phyloP scores from a whole-genome alignment of 1,140 invertebrate species.

The Trinorchestia longiramus region DNA sequence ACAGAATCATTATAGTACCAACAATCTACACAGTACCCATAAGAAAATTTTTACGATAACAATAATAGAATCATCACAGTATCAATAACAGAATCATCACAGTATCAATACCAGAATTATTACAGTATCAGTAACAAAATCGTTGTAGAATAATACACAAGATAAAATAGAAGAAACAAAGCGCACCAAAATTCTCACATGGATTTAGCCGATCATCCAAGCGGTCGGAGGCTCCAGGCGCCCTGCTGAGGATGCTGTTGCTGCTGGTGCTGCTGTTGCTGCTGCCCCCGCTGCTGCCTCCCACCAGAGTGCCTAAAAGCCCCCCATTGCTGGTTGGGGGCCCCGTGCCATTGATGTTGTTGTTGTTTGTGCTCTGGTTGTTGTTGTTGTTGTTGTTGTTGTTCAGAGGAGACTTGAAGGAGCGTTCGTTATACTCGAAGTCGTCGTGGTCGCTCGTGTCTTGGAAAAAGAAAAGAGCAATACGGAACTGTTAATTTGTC shows the following conservation, averaged over 20 bases:
- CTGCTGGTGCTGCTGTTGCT: conserved; percentile 63
- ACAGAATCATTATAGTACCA: too few species aligned
- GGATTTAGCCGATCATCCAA: conserved; percentile 64
- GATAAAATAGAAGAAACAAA: background rate
- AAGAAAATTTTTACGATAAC: too few species aligned
- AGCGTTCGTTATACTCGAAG: conserved; percentile 42
- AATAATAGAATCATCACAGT: too few species aligned
- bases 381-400: too few species aligned
- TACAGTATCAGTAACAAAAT: too few species aligned
- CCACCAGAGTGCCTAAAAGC: conserved; percentile 64
- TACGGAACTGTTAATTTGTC: background rate
- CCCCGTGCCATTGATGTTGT: conserved; percentile 74
- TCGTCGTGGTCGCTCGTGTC: conserved; percentile 56
- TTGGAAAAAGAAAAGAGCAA: background rate
- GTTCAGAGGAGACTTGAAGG: conserved; percentile 57
- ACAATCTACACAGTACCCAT: too few species aligned
- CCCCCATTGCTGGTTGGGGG: conserved; percentile 72
- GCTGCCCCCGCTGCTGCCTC: conserved; percentile 58
- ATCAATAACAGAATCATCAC: too few species aligned
- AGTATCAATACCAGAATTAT: too few species aligned
- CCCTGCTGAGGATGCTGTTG: conserved; percentile 63
- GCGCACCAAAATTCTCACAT: conserved; percentile 50
- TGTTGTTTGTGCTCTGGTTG: conserved; percentile 61
- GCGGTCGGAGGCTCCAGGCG: conserved; percentile 43
- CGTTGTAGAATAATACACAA: too few species aligned